Base-by-base conservation (phyloP, 2,888 invertebrate species). In the Stenodema calcarata region DNA sequence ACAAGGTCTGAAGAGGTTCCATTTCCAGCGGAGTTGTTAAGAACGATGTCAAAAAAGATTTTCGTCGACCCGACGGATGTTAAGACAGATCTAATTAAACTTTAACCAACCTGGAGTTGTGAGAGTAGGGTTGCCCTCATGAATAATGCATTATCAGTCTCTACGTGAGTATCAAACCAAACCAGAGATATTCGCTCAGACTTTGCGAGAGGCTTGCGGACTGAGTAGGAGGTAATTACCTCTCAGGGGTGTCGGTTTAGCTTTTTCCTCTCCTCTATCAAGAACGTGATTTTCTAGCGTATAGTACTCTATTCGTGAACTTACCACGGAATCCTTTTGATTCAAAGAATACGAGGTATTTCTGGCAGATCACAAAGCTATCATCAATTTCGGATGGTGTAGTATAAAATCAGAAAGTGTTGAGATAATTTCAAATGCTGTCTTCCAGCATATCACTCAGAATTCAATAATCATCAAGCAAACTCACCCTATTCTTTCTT, bases 21-120 rank as follows among this genome's bases (percentile, higher is more conserved):
- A 23, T 62, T 62, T 62, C 62, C 62, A 23, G 23, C 62, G 75
- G 42, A 75, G 75, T 42, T 42, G 78, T 78, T 78, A 78, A 78
- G 78, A 78, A 78, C 44, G 23, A 78, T 47, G 78, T 78, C 78
- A 78, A 78, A 78, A 62, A 78, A 78, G 78, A 78, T 78, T 78
- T 78, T 78, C 78, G 44, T 44, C 78, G 78, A 44, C 78, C 78
- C 23, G 23, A 11, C 62, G 62, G 62, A 62, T 78, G 78, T 78
- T 78, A 78, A 78, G 78, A 78, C 78, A 78, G 78, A 78, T 78
- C 78, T 78, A 78, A 78, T 78, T 78, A 78, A 78, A 78, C 78
- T 78, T 78, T 78, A 78, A 78, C 78, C 78, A 78, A 78, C 78
- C 78, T 27, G 78, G 62, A 62, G 62, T 62, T 62, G 62, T 62